phyloP scores from a whole-genome alignment of 2,888 invertebrate genomes.

The Bedellia somnulentella region DNA sequence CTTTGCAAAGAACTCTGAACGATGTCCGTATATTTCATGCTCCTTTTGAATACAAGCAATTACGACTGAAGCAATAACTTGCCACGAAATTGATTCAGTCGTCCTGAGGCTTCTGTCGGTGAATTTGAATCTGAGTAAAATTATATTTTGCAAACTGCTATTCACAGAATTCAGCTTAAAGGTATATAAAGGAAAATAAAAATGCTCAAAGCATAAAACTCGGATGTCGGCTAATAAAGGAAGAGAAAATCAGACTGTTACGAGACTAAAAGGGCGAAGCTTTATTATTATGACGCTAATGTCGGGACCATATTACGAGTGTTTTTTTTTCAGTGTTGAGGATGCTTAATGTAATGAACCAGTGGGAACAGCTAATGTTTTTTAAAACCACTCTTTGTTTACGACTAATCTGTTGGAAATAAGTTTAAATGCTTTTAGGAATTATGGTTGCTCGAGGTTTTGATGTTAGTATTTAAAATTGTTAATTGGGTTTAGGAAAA shows the following conservation, averaged over 20 bases:
- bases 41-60: slow-evolving; percentile 34
- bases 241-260: slow-evolving; percentile 28
- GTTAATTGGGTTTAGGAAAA: no score
- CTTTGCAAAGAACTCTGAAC: slow-evolving; percentile 36
- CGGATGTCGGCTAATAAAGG: slow-evolving; percentile 44
- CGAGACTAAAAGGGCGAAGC: slow-evolving; percentile 20
- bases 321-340: slow-evolving; percentile 11
- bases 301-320: slow-evolving; percentile 23
- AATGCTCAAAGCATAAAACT: slow-evolving; percentile 43
- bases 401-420: no score
- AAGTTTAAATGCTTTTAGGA: no score
- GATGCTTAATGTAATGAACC: slow-evolving; percentile 6
- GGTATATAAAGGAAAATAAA: slow-evolving; percentile 25
- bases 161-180: background rate
- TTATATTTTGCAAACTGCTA: background rate
- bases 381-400: no score
- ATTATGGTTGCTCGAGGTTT: no score
- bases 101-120: slow-evolving; percentile 2
- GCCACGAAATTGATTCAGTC: slow-evolving; percentile 27
- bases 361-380: background rate
- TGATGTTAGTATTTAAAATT: no score
- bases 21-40: slow-evolving; percentile 30
- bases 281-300: slow-evolving; percentile 48
- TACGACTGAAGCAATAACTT: slow-evolving; percentile 29
- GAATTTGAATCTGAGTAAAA: background rate